Conservation (phyloP, 2,888 invertebrate species). For the Diaperis boleti region DNA sequence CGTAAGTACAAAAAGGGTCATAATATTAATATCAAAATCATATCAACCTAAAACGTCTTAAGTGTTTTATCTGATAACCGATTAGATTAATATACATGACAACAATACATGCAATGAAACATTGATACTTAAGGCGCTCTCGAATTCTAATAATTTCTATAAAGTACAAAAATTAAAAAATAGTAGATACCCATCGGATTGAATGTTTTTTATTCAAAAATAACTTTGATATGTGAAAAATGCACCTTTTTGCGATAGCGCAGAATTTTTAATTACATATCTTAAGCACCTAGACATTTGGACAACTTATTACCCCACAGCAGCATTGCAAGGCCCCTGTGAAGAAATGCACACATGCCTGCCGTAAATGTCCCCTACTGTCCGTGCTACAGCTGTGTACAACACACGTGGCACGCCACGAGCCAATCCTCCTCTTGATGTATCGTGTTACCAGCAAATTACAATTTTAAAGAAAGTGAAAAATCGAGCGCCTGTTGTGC, state of each 20-base stretch:
- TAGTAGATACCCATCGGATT: too few relatives aligned
- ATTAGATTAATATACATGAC: conserved; percentile 1
- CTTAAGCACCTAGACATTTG: too few relatives aligned
- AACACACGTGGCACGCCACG: conserved; percentile 62
- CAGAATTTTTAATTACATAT: too few relatives aligned
- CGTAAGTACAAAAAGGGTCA: too few relatives aligned
- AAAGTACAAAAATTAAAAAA: too few relatives aligned
- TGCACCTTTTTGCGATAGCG: not conserved
- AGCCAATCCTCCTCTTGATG: conserved; percentile 47
- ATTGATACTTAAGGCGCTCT: too few relatives aligned
- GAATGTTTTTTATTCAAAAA: too few relatives aligned
- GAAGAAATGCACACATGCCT: conserved; percentile 59
- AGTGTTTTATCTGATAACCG: conserved; percentile 1
- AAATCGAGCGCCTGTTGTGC: too few relatives aligned
- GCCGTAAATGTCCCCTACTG: conserved; percentile 63
- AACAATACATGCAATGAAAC: not conserved
- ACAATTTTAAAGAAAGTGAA: conserved; percentile 1
- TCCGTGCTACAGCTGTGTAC: conserved; percentile 63
- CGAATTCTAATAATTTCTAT: too few relatives aligned
- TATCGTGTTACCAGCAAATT: conserved; percentile 43
- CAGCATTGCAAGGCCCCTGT: conserved; percentile 48
- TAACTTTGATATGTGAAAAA: not conserved
- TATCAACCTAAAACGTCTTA: not conserved
- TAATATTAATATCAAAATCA: too few relatives aligned
- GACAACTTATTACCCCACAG: conserved; percentile 22